phyloP scores from a whole-genome alignment of 1,140 invertebrate species.

The Eufriesea mexicana region DNA sequence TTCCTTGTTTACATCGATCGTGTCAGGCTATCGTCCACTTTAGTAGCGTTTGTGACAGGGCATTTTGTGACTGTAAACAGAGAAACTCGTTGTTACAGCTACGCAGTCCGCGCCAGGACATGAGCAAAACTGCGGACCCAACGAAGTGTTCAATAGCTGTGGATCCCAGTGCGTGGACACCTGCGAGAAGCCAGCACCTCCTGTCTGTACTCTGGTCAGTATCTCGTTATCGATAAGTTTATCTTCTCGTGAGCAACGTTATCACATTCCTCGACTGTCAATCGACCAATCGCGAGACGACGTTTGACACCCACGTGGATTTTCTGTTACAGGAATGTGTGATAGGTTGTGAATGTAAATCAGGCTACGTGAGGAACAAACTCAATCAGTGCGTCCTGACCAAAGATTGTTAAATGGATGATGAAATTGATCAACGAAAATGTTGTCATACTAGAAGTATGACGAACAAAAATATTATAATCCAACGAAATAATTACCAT shows the following conservation, averaged over 20 bases:
- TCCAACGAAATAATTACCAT: too few relatives aligned
- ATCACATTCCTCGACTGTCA: too few relatives aligned
- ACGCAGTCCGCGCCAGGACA: neutral
- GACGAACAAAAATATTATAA: too few relatives aligned
- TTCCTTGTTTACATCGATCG: too few relatives aligned
- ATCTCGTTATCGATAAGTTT: neutral
- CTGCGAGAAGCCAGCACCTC: neutral
- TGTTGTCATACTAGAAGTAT: too few relatives aligned
- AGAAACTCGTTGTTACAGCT: neutral
- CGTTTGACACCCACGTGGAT: neutral
- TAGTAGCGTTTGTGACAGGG: too few relatives aligned
- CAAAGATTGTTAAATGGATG: conserved; percentile 16
- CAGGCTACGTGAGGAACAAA: conserved; percentile 21
- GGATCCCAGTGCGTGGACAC: conserved; percentile 32
- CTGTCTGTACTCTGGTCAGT: conserved; percentile 44
- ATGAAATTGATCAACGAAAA: too few relatives aligned
- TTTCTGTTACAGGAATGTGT: conserved; percentile 41
- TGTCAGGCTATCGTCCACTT: too few relatives aligned
- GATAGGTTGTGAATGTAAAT: conserved; percentile 37
- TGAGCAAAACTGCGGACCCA: conserved; percentile 9
- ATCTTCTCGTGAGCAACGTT: too few relatives aligned
- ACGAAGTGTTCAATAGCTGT: conserved; percentile 38
- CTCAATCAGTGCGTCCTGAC: conserved; percentile 10
- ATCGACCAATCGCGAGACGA: too few relatives aligned
- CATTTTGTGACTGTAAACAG: too few relatives aligned